These are phyloP conservation scores for Margarornis squamiger DNA, from an alignment of 2,797 vertebrate species.

Conservation along the genomic window DNA sequence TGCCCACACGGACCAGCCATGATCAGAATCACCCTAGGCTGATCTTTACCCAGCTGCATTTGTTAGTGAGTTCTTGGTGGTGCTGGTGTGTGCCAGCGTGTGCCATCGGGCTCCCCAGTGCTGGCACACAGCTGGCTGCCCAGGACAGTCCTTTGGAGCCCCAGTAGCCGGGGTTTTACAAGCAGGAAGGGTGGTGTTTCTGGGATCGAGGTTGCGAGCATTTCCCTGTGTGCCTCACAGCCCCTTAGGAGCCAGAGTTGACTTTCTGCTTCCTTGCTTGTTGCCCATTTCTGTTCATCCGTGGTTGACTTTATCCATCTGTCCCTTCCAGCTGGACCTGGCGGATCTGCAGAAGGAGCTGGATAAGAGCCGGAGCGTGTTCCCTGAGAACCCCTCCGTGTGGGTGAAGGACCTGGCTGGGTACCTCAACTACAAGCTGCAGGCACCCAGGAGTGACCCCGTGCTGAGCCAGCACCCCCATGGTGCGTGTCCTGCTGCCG, in stretches of 20 bases:
- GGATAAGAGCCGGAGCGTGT: constrained; percentile 86
- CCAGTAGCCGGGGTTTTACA: accelerated
- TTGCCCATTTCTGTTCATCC: accelerated
- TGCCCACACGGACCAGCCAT: neutral
- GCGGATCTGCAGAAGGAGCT: constrained; percentile 87
- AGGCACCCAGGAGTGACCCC: constrained; percentile 82
- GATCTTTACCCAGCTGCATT: neutral
- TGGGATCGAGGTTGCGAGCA: accelerated
- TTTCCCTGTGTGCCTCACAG: accelerated
- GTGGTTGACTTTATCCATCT: neutral
- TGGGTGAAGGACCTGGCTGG: constrained; percentile 97
- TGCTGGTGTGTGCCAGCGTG: neutral
- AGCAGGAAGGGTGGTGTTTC: accelerated
- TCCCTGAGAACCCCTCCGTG: constrained; percentile 90
- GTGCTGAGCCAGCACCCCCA: constrained; percentile 89
- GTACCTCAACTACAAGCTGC: constrained; percentile 93
- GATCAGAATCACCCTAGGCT: no score
- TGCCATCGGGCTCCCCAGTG: neutral
- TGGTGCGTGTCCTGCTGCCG: constrained; percentile 69
- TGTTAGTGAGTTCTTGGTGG: neutral
- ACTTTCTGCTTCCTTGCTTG: no score
- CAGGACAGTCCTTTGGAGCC: neutral
- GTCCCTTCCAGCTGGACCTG: constrained; percentile 51
- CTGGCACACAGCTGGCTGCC: accelerated
- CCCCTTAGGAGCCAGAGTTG: neutral